phyloP scores from a whole-genome alignment of 2,888 invertebrate genomes.

The Caradrina clavipalpis region DNA sequence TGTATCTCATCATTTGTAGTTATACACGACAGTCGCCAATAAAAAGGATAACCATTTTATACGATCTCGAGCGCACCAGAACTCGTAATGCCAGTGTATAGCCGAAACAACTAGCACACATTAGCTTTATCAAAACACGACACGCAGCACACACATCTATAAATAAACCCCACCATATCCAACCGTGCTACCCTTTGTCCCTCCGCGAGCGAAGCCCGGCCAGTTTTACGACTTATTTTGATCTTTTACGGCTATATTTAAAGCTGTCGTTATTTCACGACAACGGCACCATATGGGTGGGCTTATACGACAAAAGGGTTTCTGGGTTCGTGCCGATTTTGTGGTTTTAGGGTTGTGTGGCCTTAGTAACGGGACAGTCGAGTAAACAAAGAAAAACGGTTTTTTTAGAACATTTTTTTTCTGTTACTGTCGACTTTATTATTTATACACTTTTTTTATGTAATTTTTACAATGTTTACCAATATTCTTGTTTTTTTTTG shows the following conservation, averaged over 20 bases:
- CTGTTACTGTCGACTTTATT: too few relatives aligned
- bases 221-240: slow-evolving; percentile 75
- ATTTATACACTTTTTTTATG: too few relatives aligned
- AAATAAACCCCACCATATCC: slow-evolving; percentile 35
- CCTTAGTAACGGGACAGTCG: background rate
- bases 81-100: background rate
- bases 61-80: background rate
- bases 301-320: slow-evolving; percentile 50
- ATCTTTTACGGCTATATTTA: slow-evolving; percentile 76
- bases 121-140: background rate
- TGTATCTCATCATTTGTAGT: too few relatives aligned
- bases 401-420: too few relatives aligned
- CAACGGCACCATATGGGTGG: slow-evolving; percentile 61
- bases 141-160: slow-evolving; percentile 15
- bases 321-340: slow-evolving; percentile 49
- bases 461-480: too few relatives aligned
- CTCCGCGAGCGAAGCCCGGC: slow-evolving; percentile 52
- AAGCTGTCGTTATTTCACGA: slow-evolving; percentile 50
- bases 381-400: too few relatives aligned
- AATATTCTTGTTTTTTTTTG: too few relatives aligned
- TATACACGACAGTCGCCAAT: background rate
- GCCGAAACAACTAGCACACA: background rate
- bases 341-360: slow-evolving; percentile 43
- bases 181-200: slow-evolving; percentile 51
- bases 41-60: background rate